phyloP scores from a whole-genome alignment of 1,140 invertebrate species.

The Drusus annulatus region DNA sequence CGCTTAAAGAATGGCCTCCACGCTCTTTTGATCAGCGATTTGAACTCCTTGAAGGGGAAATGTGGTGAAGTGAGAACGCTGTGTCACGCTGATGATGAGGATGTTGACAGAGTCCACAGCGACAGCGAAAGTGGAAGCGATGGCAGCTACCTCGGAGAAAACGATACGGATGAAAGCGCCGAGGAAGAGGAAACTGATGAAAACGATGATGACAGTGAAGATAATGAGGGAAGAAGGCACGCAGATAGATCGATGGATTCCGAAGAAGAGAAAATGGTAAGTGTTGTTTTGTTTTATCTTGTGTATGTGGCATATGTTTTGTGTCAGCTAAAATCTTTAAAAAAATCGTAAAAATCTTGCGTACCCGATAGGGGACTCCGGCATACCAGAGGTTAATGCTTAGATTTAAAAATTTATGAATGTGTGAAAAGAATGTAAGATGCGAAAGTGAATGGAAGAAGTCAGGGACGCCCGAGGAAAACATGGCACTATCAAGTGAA shows the following conservation, averaged over 20 bases:
- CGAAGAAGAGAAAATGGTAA: constrained; percentile 68
- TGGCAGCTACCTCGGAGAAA: not conserved
- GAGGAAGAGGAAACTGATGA: constrained; percentile 61
- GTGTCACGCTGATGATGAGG: not conserved
- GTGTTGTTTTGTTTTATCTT: constrained; percentile 40
- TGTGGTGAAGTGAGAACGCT: constrained; percentile 49
- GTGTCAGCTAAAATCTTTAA: too few species aligned
- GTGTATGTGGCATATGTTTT: too few species aligned
- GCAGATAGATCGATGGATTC: constrained; percentile 63
- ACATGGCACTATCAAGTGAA: too few species aligned
- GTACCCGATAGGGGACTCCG: too few species aligned
- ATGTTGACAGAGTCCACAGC: too few species aligned
- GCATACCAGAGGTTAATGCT: too few species aligned
- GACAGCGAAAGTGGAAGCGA: not conserved
- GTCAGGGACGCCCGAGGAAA: too few species aligned
- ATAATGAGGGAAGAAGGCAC: constrained; percentile 53
- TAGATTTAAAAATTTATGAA: too few species aligned
- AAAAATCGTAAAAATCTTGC: too few species aligned
- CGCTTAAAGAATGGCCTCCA: constrained; percentile 78
- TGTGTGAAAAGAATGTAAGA: too few species aligned
- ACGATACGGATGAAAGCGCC: constrained; percentile 32
- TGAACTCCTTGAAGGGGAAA: constrained; percentile 60
- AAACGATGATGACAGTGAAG: constrained; percentile 62
- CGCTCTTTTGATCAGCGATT: constrained; percentile 78
- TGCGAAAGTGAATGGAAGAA: too few species aligned